Evolutionary conservation across 2,797 vertebrate genomes (phyloP).

Genomic region (Hyperoplus immaculatus): DNA sequence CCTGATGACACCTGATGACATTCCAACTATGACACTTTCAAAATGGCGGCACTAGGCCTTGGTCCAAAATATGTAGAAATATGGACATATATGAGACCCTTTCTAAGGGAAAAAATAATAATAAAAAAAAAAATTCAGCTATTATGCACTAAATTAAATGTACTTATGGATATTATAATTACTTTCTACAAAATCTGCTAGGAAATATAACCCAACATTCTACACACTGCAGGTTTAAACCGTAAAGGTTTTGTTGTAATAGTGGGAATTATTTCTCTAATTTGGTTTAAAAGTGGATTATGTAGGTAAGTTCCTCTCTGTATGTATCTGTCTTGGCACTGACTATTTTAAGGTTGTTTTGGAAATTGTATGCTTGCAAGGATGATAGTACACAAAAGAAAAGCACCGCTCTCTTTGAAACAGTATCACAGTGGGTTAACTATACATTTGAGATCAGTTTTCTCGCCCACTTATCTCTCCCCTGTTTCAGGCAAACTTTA

Average conservation of each 20-base stretch:
- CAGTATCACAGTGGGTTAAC: neutral
- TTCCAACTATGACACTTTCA: too few relatives aligned
- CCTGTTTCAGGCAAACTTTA: neutral
- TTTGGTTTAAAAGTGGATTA: neutral
- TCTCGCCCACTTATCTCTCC: neutral
- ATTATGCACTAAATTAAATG: too few relatives aligned
- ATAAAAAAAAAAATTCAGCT: too few relatives aligned
- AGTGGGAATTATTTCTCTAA: neutral
- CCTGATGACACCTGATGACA: too few relatives aligned
- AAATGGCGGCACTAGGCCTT: too few relatives aligned
- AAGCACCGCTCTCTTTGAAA: neutral
- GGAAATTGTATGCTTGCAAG: neutral
- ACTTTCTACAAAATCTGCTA: too few relatives aligned
- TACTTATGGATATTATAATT: too few relatives aligned
- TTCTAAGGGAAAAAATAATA: too few relatives aligned
- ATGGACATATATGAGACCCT: too few relatives aligned
- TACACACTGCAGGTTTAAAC: too few relatives aligned
- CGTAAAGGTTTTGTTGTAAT: neutral
- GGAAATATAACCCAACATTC: too few relatives aligned
- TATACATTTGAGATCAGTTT: conserved; percentile 1
- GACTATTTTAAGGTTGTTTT: neutral
- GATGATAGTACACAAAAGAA: neutral
- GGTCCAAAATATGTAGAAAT: too few relatives aligned
- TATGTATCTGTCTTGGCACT: neutral
- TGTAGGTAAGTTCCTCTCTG: neutral